These are phyloP conservation scores for Drosophila suboccidentalis DNA, from an alignment of 2,888 invertebrate genomes.

Conservation along the genomic window DNA sequence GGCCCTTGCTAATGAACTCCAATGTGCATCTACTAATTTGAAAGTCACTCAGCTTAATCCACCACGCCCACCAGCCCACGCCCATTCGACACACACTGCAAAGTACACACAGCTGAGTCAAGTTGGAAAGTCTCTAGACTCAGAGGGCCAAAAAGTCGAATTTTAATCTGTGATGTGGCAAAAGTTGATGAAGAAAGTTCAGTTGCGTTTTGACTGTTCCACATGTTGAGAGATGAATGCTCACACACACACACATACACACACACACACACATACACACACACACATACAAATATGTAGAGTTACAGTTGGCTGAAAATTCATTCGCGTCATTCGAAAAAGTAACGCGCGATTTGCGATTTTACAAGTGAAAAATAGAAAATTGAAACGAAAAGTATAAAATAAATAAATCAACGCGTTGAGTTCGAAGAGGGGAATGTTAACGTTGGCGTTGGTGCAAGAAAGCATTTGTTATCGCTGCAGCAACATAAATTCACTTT, in stretches of 20 bases:
- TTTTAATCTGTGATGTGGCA: slow-evolving; percentile 80
- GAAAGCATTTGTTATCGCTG: slow-evolving; percentile 82
- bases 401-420: slow-evolving; percentile 68
- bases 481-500: slow-evolving; percentile 83
- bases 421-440: slow-evolving; percentile 37
- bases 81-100: background rate
- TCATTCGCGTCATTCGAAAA: slow-evolving; percentile 65
- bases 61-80: slow-evolving; percentile 49
- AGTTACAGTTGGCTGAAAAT: slow-evolving; percentile 17
- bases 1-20: slow-evolving; percentile 73
- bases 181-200: slow-evolving; percentile 79
- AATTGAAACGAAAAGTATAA: slow-evolving; percentile 16
- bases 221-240: slow-evolving; percentile 65
- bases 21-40: slow-evolving; percentile 72
- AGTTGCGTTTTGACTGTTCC: slow-evolving; percentile 53
- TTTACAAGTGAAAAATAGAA: slow-evolving; percentile 14
- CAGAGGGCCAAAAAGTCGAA: slow-evolving; percentile 76
- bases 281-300: slow-evolving; percentile 24
- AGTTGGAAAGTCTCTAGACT: slow-evolving; percentile 44
- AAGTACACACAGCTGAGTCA: slow-evolving; percentile 22
- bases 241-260: slow-evolving; percentile 34
- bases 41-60: slow-evolving; percentile 77
- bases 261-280: slow-evolving; percentile 25
- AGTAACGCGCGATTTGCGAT: slow-evolving; percentile 60
- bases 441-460: slow-evolving; percentile 49